Conservation (phyloP, 2,888 invertebrate genomes). For the Drosophila lutescens region DNA sequence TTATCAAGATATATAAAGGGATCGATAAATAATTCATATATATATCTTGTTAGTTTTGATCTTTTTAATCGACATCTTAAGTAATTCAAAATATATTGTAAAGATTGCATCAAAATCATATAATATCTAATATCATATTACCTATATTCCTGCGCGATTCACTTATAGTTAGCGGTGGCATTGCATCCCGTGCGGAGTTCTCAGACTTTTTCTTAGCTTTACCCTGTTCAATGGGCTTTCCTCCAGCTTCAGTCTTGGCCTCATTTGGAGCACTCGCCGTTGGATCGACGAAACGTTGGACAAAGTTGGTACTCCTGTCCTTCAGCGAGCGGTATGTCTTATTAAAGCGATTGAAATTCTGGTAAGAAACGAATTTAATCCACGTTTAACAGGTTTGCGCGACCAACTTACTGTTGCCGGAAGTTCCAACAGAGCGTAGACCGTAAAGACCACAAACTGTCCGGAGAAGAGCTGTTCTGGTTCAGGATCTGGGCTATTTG, state of each 20-base stretch:
- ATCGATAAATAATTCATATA: too few species aligned
- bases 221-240: constrained; percentile 28
- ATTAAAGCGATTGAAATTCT: constrained; percentile 83
- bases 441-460: constrained; percentile 84
- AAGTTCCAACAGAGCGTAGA: constrained; percentile 83
- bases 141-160: constrained; percentile 84
- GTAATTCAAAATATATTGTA: too few species aligned
- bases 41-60: too few species aligned
- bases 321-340: constrained; percentile 83
- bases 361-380: constrained; percentile 33
- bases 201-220: constrained; percentile 60
- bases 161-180: constrained; percentile 82
- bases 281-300: constrained; percentile 79
- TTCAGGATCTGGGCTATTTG: constrained; percentile 58
- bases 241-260: constrained; percentile 39
- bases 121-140: constrained; percentile 32
- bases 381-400: background rate
- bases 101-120: too few species aligned
- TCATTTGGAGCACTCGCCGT: constrained; percentile 49
- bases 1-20: too few species aligned
- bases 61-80: too few species aligned
- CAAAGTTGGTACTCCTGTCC: constrained; percentile 81
- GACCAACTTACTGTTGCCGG: constrained; percentile 81
- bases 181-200: constrained; percentile 62
- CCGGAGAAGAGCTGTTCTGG: constrained; percentile 83